phyloP scores from a whole-genome alignment of 2,113 vertebrate species.

The Neopipo cinnamomea region DNA sequence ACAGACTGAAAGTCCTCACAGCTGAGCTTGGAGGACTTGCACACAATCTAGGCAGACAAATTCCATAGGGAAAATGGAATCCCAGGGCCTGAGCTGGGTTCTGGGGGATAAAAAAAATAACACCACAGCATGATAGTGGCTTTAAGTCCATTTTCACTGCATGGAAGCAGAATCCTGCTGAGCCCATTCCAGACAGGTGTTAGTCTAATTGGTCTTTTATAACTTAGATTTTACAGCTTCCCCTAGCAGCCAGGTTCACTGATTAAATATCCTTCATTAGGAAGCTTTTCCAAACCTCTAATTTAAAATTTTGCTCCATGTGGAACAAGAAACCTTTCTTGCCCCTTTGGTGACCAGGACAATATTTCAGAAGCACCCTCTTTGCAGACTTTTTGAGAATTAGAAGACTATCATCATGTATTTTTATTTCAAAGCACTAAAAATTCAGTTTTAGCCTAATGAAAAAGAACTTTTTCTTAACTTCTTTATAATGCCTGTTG shows the following conservation, averaged over 20 bases:
- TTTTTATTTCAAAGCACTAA: background rate
- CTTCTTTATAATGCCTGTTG: background rate
- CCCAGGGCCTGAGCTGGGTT: background rate
- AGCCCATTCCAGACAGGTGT: background rate
- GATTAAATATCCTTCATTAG: background rate
- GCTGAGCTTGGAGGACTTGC: background rate
- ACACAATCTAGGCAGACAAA: background rate
- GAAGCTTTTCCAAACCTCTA: background rate
- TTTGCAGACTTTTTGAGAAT: background rate
- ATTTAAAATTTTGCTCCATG: background rate
- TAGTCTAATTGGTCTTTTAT: conserved; percentile 29
- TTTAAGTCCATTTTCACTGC: conserved; percentile 9
- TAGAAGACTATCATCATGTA: background rate
- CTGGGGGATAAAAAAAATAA: background rate
- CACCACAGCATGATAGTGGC: background rate
- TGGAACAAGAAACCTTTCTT: background rate
- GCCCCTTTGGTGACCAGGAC: background rate
- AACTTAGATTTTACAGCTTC: background rate
- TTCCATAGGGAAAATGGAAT: background rate
- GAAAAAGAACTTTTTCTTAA: background rate
- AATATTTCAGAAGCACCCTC: background rate
- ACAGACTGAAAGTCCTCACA: background rate
- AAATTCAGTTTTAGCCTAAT: background rate
- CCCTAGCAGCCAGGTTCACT: background rate
- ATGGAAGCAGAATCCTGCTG: background rate